Conservation (phyloP, 2,888 invertebrate species). For the Arctia plantaginis region DNA sequence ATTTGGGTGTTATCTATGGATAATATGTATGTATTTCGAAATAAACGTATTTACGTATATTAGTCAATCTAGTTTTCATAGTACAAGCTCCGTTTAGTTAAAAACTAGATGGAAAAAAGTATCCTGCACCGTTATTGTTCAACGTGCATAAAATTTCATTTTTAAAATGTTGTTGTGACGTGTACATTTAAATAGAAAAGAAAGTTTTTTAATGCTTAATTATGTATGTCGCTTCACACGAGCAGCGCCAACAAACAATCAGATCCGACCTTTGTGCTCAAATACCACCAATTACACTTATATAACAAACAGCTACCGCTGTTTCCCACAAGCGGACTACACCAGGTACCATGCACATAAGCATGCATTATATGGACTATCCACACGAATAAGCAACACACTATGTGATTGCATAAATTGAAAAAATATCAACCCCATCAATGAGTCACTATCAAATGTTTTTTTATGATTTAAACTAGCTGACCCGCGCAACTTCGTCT, state of each 20-base stretch:
- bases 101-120: too few relatives aligned
- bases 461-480: too few relatives aligned
- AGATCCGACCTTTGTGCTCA: slow-evolving; percentile 11
- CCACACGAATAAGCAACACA: slow-evolving; percentile 6
- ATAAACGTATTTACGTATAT: too few relatives aligned
- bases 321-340: neutral
- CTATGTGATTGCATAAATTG: too few relatives aligned
- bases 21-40: too few relatives aligned
- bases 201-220: slow-evolving; percentile 2
- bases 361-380: slow-evolving; percentile 28
- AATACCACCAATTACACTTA: slow-evolving; percentile 14
- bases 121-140: neutral
- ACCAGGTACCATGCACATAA: slow-evolving; percentile 21
- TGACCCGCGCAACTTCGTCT: too few relatives aligned
- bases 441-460: too few relatives aligned
- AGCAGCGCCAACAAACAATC: slow-evolving; percentile 8
- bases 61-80: too few relatives aligned
- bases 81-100: too few relatives aligned
- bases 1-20: too few relatives aligned
- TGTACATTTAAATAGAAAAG: neutral
- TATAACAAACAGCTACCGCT: slow-evolving; percentile 10
- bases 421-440: too few relatives aligned
- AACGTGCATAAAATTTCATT: neutral
- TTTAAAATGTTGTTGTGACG: neutral
- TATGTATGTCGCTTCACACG: slow-evolving; percentile 11